phyloP scores from a whole-genome alignment of 2,113 vertebrate genomes.

The Podilymbus podiceps region DNA sequence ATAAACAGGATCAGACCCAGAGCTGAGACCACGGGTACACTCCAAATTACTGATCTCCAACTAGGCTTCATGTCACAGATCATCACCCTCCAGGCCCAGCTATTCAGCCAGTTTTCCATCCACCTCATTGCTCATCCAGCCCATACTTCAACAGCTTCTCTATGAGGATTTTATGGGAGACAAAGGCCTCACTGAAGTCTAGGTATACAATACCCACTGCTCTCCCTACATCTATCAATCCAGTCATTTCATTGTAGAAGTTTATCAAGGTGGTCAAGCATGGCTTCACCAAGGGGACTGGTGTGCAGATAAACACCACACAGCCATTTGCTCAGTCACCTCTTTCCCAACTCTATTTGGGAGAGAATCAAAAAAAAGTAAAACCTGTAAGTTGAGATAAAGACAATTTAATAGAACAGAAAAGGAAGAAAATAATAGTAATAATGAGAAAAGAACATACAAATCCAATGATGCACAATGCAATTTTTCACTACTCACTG shows the following conservation, averaged over 20 bases:
- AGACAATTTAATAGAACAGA: no score
- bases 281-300: fast-evolving
- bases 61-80: not conserved
- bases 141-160: not conserved
- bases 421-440: no score
- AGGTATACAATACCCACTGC: not conserved
- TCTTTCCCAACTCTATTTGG: no score
- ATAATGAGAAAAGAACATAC: no score
- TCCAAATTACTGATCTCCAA: not conserved
- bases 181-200: not conserved
- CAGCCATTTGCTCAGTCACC: no score
- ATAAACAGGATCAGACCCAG: not conserved
- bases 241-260: not conserved
- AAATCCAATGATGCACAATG: no score
- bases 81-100: not conserved
- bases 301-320: no score
- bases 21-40: not conserved
- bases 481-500: no score
- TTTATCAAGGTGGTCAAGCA: not conserved
- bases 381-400: no score
- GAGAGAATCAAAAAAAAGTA: no score
- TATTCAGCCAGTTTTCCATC: not conserved
- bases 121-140: not conserved
- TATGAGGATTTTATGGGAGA: not conserved
- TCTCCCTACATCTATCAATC: not conserved